Evolutionary conservation across 2,797 vertebrate species (phyloP), one percentile per base, ranked within the genome.

Genomic region (Gallinago stenura): DNA sequence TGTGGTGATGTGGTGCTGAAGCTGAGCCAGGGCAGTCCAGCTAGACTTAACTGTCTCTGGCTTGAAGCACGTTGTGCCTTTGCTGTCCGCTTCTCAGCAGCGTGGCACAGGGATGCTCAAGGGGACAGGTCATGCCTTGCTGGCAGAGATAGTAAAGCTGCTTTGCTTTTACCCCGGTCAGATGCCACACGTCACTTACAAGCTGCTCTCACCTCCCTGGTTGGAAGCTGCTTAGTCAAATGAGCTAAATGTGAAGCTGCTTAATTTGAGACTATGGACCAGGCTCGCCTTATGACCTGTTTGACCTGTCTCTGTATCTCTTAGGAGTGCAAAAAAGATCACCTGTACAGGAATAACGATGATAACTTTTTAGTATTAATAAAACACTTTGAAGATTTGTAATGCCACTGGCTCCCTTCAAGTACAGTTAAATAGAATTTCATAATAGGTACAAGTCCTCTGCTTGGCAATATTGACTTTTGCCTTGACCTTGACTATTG

Each of bases 71-170:
- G 65, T 58, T 11, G 6, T 83, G 50, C 62, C 54, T 88, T 81
- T 88, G 37, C 22, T 0, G 0, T 4, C 7, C 16, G 30, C 54
- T 56, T 21, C 53, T 43, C 7, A 7, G 64, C 61, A 53, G n/a
- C 19, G 1, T 7, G 25, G 58, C 5, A 3, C 15, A 7, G 3
- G 45, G 65, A 37, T 10, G 1, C 15, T 53, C 26, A 26, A 19
- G 54, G 37, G 46, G 21, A 25, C 10, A 1, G 0, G 3, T 39
- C 0, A 0, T 60, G n/a, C 39, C 53, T 73, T 64, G 56, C 39
- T 85, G 45, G 25, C 45, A 45, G 48, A 54, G 43, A 60, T 56
- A 2, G 17, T 54, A 26, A 73, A 71, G 39, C 51, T 79, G 31
- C 20, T 19, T 73, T 84, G 31, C 46, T 60, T 93, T 70, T 58